Percentiles rank a stretch among this genome's conserved stretches.
These are phyloP conservation scores for Prionailurus viverrinus DNA, from an alignment of 2,113 vertebrate species.

Conservation along the genomic window DNA sequence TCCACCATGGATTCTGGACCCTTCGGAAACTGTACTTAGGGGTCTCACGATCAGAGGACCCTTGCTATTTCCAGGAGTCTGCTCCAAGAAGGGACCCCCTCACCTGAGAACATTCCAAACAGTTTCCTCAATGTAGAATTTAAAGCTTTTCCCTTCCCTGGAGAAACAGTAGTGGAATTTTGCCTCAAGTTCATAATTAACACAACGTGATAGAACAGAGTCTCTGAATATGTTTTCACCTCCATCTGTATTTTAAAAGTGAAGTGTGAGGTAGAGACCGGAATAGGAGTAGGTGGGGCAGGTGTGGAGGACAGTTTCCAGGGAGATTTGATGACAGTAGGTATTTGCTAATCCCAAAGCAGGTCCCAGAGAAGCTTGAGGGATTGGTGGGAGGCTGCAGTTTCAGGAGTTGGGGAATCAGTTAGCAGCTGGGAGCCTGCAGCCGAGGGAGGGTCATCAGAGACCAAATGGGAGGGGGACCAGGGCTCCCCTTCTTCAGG, in stretches of 20 bases:
- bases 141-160: neutral
- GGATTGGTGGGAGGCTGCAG: neutral
- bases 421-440: neutral
- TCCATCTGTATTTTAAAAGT: conserved; percentile 72
- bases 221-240: conserved; percentile 74
- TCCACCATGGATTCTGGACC: neutral
- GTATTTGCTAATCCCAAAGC: neutral
- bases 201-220: neutral
- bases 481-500: neutral
- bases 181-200: conserved; percentile 55
- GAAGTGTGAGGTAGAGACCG: conserved; percentile 58
- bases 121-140: neutral
- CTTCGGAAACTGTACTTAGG: neutral
- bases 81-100: neutral
- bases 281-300: conserved; percentile 9
- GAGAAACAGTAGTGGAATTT: conserved; percentile 55
- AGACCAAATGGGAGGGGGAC: neutral
- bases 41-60: neutral
- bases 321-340: neutral
- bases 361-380: neutral
- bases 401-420: neutral
- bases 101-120: neutral
- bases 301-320: neutral
- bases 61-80: neutral
- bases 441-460: neutral